Conservation (phyloP, 2,888 invertebrate genomes). For the Lepidonotus clava region DNA sequence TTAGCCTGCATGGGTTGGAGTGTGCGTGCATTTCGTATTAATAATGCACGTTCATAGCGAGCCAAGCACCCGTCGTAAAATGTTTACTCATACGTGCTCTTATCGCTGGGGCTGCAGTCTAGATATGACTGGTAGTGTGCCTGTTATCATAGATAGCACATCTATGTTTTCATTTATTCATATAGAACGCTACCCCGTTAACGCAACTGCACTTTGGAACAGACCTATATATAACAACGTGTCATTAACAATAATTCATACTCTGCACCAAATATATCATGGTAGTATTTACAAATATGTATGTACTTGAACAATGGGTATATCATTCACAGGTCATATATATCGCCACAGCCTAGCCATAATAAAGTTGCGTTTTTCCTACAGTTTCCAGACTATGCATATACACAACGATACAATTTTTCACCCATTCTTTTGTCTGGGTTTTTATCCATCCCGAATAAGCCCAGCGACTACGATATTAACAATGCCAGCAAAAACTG, state of each 20-base stretch:
- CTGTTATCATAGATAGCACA: conserved; percentile 21
- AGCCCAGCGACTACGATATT: background rate
- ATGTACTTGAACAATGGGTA: background rate
- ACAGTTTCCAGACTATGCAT: background rate
- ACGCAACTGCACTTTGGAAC: background rate
- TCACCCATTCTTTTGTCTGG: background rate
- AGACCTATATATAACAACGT: background rate
- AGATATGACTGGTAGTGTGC: background rate
- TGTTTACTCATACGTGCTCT: background rate
- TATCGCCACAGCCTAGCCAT: background rate
- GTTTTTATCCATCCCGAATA: background rate
- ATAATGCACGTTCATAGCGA: conserved; percentile 18
- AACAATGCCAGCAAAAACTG: background rate
- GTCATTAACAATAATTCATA: background rate
- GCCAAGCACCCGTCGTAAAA: conserved; percentile 2
- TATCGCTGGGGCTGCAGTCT: background rate
- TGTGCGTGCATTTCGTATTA: background rate
- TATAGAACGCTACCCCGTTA: background rate
- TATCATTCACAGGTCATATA: background rate
- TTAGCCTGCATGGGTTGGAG: background rate
- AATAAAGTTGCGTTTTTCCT: background rate
- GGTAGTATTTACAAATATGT: background rate
- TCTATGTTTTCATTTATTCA: conserved; percentile 42
- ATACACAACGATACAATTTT: background rate
- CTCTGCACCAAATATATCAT: background rate